phyloP scores from a whole-genome alignment of 2,888 invertebrate species.

The Strigamia transsilvanica region DNA sequence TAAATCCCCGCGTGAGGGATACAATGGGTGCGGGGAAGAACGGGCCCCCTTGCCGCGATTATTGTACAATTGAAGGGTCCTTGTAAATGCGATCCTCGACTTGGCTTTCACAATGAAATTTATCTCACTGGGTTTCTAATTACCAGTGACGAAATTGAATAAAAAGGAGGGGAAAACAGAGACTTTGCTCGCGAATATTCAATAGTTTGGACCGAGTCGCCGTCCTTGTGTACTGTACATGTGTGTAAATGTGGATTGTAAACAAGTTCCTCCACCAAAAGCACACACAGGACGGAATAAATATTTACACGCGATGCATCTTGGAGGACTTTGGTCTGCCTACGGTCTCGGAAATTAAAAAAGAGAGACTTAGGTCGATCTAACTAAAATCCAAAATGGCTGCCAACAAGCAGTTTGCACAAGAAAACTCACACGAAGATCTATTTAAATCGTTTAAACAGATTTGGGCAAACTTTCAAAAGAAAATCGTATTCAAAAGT shows the following conservation, averaged over 20 bases:
- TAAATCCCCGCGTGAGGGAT: neutral
- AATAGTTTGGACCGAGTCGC: neutral
- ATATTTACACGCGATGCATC: conserved; percentile 3
- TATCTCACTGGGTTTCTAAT: conserved; percentile 23
- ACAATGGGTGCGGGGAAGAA: neutral
- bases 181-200: neutral
- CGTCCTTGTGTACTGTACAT: neutral
- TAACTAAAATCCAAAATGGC: too few species aligned
- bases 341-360: neutral
- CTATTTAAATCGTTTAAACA: too few species aligned
- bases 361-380: too few species aligned
- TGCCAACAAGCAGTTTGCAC: too few species aligned
- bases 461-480: too few species aligned
- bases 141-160: neutral
- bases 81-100: conserved; percentile 7
- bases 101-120: conserved; percentile 4
- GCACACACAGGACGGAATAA: neutral
- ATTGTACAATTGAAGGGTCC: conserved; percentile 28
- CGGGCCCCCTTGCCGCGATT: neutral
- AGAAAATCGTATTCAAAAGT: too few species aligned
- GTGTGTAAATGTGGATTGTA: neutral
- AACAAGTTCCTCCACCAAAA: neutral
- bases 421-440: too few species aligned
- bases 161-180: neutral
- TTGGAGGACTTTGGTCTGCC: neutral